Base-by-base conservation (phyloP, 2,797 vertebrate genomes). In the Ceryle rudis region DNA sequence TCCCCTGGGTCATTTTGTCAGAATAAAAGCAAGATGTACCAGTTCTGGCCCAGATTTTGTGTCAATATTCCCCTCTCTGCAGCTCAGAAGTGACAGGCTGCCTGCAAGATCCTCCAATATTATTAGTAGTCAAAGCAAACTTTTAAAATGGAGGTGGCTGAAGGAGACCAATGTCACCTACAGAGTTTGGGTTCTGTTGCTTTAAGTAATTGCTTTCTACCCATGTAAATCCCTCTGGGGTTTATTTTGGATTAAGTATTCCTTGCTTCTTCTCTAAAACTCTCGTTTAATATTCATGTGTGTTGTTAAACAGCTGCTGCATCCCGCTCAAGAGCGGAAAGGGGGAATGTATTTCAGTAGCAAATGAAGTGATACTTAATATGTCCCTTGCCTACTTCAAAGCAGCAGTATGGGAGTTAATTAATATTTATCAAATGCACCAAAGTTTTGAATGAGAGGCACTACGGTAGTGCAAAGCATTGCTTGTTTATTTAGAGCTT, bases 201-300 rank as follows among this genome's bases (percentile, higher is more conserved):
- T 93, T 79, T 79, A 88, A 86, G 82, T 91, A 88, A 94, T 86
- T 92, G 51, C 41, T 66, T 22, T 83, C 54, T 83, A 78, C 26
- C 72, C n/a, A 4, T 81, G 54, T 73, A 90, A 94, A 90, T 91
- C 51, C 49, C 70, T 81, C 60, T 77, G 58, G 42, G 54, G 11
- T 84, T 74, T 93, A 51, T 88, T 90, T 80, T 84, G 55, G 55
- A 89, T 95, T 86, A 94, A 86, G 22, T 81, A 66, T 94, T 93
- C 91, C 58, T 86, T 91, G 49, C 28, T 94, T 67, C 55, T 86
- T 86, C 80, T 91, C 51, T 75, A 55, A 72, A 91, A 51, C 25
- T 54, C 72, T 83, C 75, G 33, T 89, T 97, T 95, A 96, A 86
- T 96, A 91, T 95, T 95, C 71, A 92, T 49, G 28, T 60, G 33